Evolutionary conservation across 2,113 vertebrate species (phyloP).

Genomic region (Telmatochromis brichardi): DNA sequence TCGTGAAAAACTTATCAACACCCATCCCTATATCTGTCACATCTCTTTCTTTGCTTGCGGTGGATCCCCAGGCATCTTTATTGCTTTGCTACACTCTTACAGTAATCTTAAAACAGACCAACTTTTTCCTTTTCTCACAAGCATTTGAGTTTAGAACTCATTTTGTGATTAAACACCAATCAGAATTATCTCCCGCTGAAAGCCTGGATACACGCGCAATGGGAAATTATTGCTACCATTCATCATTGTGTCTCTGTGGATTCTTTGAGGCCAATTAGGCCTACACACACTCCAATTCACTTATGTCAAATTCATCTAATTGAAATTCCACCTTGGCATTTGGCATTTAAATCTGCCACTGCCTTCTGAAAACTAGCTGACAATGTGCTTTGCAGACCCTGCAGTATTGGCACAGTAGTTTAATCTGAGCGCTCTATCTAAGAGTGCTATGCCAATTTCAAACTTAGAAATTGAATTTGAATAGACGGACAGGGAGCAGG

Average conservation of each 20-base stretch:
- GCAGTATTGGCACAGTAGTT: neutral
- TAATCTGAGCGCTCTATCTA: neutral
- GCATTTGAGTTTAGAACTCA: neutral
- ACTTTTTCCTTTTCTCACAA: neutral
- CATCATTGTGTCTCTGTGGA: slow-evolving; percentile 4
- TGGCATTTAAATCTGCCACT: slow-evolving; percentile 38
- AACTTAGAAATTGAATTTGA: slow-evolving; percentile 44
- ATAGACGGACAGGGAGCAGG: slow-evolving; percentile 2
- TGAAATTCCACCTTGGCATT: slow-evolving; percentile 46
- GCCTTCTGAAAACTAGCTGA: slow-evolving; percentile 23
- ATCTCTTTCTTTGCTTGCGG: neutral
- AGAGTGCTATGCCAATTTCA: slow-evolving; percentile 30
- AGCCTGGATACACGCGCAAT: neutral
- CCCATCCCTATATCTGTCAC: neutral
- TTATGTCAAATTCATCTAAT: slow-evolving; percentile 33
- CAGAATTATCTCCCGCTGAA: neutral
- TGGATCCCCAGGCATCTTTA: neutral
- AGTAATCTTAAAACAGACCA: neutral
- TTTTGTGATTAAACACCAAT: neutral
- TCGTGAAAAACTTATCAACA: too few relatives aligned
- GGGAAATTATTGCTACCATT: neutral
- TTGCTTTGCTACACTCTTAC: neutral
- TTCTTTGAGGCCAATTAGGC: slow-evolving; percentile 20
- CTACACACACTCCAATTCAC: slow-evolving; percentile 5
- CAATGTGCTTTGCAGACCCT: slow-evolving; percentile 5